Evolutionary conservation across 2,797 vertebrate genomes (phyloP), one percentile per base, ranked within the genome.

Genomic region (Melanotaenia nigrans): DNA sequence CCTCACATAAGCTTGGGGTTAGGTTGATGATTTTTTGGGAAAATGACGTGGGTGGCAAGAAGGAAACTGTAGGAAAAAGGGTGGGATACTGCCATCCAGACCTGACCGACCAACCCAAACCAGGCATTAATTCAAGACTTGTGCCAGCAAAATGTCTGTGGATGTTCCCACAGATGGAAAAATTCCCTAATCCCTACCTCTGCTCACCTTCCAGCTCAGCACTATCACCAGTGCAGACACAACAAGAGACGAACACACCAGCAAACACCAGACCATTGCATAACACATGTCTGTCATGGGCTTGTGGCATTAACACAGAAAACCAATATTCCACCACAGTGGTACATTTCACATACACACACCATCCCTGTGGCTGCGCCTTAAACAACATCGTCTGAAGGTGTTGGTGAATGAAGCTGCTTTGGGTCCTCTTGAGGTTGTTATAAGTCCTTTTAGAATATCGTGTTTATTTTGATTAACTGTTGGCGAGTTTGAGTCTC

Each of bases 71-170:
- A 76, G 77, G 78, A 70, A 54, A 56, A 59, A 61, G 73, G 80
- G 78, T 75, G 79, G 82, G 77, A 75, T 72, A 30, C 71, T 76
- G 32, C 35, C 58, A 68, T 7, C 62, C 68, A 65, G 78, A 73
- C 35, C 47, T 24, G 57, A 72, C 79, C 32, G 22, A 74, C 89
- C 67, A 30, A 70, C 73, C 81, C 65, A 58, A 55, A 65, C 73
- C 84, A 68, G 81, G 85, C 68, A 30, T 61, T 80, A 87, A 91
- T 84, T 83, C 88, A 77, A 73, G 68, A 79, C 79, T 78, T 83
- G 77, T 88, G 83, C 86, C 73, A 74, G 59, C 12, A 24, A 78
- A 83, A 79, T 56, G 65, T 73, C 71, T 78, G 81, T 28, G 55
- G 60, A 64, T 32, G 55, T 61, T 83, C 73, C 79, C 73, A 73